Percentiles rank a stretch among this genome's conserved stretches.
These are phyloP conservation scores for Eupeodes luniger DNA, from an alignment of 2,888 invertebrate species.

Conservation along the genomic window DNA sequence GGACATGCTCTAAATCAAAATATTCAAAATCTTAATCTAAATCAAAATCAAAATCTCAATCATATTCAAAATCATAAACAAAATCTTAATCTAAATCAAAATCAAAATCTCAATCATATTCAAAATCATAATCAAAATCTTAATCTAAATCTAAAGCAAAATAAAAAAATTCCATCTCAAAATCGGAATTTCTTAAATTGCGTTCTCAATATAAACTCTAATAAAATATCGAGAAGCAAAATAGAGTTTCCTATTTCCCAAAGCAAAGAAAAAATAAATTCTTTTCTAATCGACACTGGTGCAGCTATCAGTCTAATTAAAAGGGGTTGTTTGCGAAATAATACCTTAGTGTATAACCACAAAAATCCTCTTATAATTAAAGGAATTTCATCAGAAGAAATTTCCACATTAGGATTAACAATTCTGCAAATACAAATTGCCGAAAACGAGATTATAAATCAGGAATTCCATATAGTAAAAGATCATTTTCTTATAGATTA, in stretches of 20 bases:
- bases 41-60: constrained; percentile 8
- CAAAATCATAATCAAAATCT: not conserved
- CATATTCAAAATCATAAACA: not conserved
- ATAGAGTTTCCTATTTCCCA: not conserved
- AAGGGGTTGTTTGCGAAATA: not conserved
- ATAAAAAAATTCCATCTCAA: not conserved
- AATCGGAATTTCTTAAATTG: not conserved
- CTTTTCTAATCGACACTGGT: not conserved
- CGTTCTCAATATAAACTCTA: not conserved
- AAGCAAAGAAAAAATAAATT: not conserved
- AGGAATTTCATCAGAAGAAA: too few species aligned
- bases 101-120: not conserved
- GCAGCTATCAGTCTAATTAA: not conserved
- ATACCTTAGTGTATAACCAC: constrained; percentile 6
- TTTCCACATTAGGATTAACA: not conserved
- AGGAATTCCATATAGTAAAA: not conserved
- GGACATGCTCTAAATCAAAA: too few species aligned
- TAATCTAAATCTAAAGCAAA: not conserved
- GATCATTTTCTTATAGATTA: constrained; percentile 3
- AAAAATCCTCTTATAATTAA: not conserved
- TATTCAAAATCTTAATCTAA: constrained; percentile 3
- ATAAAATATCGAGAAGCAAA: not conserved
- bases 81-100: not conserved
- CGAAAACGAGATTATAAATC: not conserved
- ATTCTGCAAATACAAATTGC: not conserved